Evolutionary conservation across 2,113 vertebrate species (phyloP).

Genomic region (Furnarius figulus): DNA sequence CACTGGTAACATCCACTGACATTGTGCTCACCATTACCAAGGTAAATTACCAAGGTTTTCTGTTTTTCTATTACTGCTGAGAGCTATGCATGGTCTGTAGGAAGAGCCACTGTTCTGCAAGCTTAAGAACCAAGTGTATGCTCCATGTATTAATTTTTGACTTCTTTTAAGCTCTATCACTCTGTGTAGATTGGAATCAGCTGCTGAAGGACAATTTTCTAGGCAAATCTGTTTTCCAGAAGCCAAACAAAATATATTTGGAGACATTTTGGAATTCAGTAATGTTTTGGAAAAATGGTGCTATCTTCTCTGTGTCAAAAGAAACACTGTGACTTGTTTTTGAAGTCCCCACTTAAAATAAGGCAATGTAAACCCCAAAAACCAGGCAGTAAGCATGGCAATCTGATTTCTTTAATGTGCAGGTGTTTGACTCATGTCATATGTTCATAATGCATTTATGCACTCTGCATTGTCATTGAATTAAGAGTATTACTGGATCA

Average conservation of each 20-base stretch:
- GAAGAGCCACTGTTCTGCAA: neutral
- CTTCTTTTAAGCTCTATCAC: neutral
- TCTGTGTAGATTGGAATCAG: neutral
- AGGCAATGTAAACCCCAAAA: neutral
- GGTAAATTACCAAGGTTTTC: slow-evolving; percentile 68
- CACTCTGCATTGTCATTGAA: neutral
- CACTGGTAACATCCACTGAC: slow-evolving; percentile 93
- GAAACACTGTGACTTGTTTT: neutral
- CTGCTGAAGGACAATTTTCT: neutral
- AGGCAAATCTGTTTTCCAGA: neutral
- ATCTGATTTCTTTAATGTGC: neutral
- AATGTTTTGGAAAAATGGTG: neutral
- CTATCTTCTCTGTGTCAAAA: neutral
- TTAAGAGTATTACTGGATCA: neutral
- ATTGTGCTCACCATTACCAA: slow-evolving; percentile 98
- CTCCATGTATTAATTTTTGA: neutral
- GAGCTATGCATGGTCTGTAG: neutral
- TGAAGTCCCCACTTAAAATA: neutral
- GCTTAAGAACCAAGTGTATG: neutral
- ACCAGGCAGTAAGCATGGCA: neutral
- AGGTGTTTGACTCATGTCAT: neutral
- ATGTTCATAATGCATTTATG: neutral
- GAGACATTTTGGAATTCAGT: neutral
- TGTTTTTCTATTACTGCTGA: neutral
- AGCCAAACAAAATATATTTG: neutral